These are phyloP conservation scores for Loxodonta africana DNA, from an alignment of 2,113 vertebrate genomes.

Conservation along the genomic window DNA sequence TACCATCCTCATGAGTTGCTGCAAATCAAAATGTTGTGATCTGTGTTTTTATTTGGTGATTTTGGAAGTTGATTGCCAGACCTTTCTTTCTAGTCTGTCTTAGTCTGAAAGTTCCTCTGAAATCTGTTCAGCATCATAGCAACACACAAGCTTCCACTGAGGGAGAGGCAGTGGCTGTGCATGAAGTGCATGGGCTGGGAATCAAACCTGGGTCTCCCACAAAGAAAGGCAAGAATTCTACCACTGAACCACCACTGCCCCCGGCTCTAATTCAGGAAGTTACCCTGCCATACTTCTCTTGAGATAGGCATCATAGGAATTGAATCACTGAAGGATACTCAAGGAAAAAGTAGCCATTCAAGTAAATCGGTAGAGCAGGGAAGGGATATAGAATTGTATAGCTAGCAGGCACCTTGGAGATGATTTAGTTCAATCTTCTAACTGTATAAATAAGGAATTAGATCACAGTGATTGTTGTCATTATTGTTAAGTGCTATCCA, in stretches of 20 bases:
- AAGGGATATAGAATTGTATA: not conserved
- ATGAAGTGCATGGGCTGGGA: too few relatives aligned
- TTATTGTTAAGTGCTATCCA: too few relatives aligned
- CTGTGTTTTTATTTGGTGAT: not conserved
- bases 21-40: not conserved
- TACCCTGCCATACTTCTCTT: not conserved
- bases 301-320: not conserved
- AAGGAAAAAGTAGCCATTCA: not conserved
- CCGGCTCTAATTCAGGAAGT: not conserved
- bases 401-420: not conserved
- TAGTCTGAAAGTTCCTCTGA: too few relatives aligned
- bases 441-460: not conserved
- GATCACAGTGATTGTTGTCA: too few relatives aligned
- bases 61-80: not conserved
- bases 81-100: not conserved
- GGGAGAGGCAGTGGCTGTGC: too few relatives aligned
- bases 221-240: too few relatives aligned
- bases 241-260: too few relatives aligned
- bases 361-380: not conserved
- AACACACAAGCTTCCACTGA: too few relatives aligned
- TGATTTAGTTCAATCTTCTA: not conserved
- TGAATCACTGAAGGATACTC: not conserved
- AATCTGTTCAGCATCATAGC: not conserved
- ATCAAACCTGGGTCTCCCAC: too few relatives aligned
- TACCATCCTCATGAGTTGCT: not conserved